phyloP scores from a whole-genome alignment of 2,888 invertebrate species.

The Lasioglossum figueresi region DNA sequence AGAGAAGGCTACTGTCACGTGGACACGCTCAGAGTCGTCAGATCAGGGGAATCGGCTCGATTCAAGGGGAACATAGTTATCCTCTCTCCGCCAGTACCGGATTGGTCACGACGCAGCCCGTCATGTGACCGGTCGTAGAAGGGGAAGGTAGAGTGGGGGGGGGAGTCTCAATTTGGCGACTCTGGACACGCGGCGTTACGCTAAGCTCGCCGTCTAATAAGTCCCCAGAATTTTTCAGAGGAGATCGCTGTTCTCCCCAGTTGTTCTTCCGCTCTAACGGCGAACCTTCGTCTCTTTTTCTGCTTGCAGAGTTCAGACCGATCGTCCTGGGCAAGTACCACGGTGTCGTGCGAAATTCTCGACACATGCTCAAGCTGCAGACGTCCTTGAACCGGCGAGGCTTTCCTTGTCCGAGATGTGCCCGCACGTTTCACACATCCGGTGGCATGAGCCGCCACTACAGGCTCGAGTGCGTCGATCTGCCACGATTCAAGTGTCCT shows the following conservation, averaged over 20 bases:
- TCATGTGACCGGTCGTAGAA: no score
- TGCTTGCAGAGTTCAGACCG: conserved; percentile 74
- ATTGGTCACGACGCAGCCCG: no score
- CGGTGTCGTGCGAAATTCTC: conserved; percentile 53
- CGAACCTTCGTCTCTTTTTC: conserved; percentile 59
- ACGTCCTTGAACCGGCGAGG: conserved; percentile 59
- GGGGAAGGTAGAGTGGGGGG: no score
- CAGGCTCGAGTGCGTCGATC: conserved; percentile 75
- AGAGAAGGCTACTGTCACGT: neutral
- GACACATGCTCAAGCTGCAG: conserved; percentile 59
- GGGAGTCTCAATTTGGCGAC: no score
- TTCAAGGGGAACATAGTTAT: no score
- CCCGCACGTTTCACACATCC: conserved; percentile 72
- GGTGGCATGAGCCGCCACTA: conserved; percentile 76
- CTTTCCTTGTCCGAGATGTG: conserved; percentile 75
- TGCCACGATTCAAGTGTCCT: conserved; percentile 77
- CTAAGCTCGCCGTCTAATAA: conserved; percentile 3
- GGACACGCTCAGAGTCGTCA: neutral
- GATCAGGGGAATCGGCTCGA: no score
- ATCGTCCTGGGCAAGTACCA: conserved; percentile 66
- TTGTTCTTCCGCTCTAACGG: conserved; percentile 50
- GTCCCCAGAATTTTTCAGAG: conserved; percentile 21
- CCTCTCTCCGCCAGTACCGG: no score
- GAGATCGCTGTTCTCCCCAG: conserved; percentile 19
- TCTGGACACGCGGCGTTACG: neutral